A percentile compares a stretch with the other conserved stretches of the same genome.
Conservation (phyloP, 1,140 invertebrate genomes). For the Drosophila varians region DNA sequence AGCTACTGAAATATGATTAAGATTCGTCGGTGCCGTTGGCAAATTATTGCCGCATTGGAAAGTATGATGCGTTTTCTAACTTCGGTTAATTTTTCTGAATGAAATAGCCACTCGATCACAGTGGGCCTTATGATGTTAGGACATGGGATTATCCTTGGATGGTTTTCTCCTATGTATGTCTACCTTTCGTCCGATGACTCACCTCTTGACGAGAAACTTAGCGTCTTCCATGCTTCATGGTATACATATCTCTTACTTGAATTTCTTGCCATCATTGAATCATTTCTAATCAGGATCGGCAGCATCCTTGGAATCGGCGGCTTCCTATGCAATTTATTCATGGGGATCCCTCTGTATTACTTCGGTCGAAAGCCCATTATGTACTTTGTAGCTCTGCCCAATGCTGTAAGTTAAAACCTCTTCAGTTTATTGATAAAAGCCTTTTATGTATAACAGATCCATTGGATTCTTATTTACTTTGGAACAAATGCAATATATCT, state of each 20-base stretch:
- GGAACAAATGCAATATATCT: slow-evolving; percentile 55
- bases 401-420: slow-evolving; percentile 37
- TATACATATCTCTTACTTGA: too few relatives aligned
- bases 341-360: slow-evolving; percentile 46
- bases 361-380: slow-evolving; percentile 58
- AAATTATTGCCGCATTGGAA: background rate
- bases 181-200: background rate
- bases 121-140: background rate
- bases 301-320: slow-evolving; percentile 50
- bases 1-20: background rate
- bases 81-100: background rate
- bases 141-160: slow-evolving; percentile 23
- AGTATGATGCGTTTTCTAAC: background rate
- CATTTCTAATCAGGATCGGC: slow-evolving; percentile 41
- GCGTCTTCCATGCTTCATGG: background rate
- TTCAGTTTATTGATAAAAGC: background rate
- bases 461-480: slow-evolving; percentile 64
- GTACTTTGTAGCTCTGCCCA: slow-evolving; percentile 54
- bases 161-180: slow-evolving; percentile 15
- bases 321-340: slow-evolving; percentile 35
- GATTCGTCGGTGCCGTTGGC: background rate
- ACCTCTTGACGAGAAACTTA: slow-evolving; percentile 1
- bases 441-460: slow-evolving; percentile 24
- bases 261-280: too few relatives aligned
- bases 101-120: background rate